phyloP scores from a whole-genome alignment of 1,140 invertebrate species.

The Battus philenor region DNA sequence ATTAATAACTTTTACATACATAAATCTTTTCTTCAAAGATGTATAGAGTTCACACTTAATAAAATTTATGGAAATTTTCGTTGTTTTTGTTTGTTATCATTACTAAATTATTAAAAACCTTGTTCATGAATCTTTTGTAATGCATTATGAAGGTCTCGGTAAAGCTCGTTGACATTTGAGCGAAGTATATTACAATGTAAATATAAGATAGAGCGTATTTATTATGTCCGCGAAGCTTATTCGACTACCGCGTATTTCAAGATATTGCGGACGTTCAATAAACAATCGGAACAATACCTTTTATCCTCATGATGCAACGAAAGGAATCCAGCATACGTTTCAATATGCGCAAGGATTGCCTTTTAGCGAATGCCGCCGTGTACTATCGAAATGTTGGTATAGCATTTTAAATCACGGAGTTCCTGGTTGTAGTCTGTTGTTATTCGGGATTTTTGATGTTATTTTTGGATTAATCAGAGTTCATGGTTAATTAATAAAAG shows the following conservation, averaged over 20 bases:
- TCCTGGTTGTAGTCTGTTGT: not conserved
- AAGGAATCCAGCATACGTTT: constrained; percentile 29
- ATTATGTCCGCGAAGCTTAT: constrained; percentile 25
- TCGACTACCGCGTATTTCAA: constrained; percentile 37
- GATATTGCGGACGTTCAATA: constrained; percentile 33
- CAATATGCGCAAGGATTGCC: constrained; percentile 16
- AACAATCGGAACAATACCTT: constrained; percentile 47
- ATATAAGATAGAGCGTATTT: constrained; percentile 20
- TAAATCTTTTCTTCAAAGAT: no score
- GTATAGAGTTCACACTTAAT: no score
- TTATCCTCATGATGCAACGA: constrained; percentile 34
- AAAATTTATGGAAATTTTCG: no score
- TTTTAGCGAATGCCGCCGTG: constrained; percentile 12
- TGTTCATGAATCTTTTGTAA: no score
- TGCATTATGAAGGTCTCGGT: no score
- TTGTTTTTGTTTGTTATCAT: no score
- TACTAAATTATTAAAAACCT: no score
- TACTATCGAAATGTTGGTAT: not conserved
- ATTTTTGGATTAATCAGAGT: no score
- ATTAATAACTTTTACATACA: no score
- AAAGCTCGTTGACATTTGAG: constrained; percentile 4
- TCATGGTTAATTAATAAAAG: no score
- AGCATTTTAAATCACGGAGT: constrained; percentile 12
- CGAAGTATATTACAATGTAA: constrained; percentile 4
- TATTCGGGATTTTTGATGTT: no score